Percentiles rank a stretch among this genome's conserved stretches.
These are phyloP conservation scores for Tamandua tetradactyla DNA, from an alignment of 2,797 vertebrate species.

Conservation along the genomic window DNA sequence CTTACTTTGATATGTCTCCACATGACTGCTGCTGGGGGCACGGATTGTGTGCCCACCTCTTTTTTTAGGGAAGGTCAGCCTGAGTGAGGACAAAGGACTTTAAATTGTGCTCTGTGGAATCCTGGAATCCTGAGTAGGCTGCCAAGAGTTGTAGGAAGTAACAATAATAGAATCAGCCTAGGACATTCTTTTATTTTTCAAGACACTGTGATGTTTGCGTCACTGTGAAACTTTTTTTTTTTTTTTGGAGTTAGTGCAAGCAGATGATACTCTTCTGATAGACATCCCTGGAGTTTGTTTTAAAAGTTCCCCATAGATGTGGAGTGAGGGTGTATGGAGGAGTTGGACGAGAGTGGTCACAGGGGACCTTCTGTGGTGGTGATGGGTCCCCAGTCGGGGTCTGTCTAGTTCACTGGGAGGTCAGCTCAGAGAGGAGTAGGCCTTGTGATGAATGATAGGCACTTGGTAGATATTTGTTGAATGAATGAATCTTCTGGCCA, in stretches of 20 bases:
- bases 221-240: slow-evolving; percentile 52
- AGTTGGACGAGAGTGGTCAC: not conserved
- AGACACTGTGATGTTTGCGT: slow-evolving; percentile 25
- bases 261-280: not conserved
- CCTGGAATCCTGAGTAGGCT: slow-evolving; percentile 47
- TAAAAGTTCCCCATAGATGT: not conserved
- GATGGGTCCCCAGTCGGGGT: not conserved
- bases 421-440: not conserved
- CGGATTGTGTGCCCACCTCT: slow-evolving; percentile 20
- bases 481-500: not conserved
- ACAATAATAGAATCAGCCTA: slow-evolving; percentile 43
- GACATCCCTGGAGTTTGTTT: not conserved
- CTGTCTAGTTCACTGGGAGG: not conserved
- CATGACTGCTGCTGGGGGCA: slow-evolving; percentile 48
- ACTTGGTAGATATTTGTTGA: not conserved
- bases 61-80: slow-evolving; percentile 69
- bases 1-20: slow-evolving; percentile 71
- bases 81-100: slow-evolving; percentile 67
- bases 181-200: slow-evolving; percentile 51
- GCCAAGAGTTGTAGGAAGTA: slow-evolving; percentile 62
- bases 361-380: not conserved
- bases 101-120: slow-evolving; percentile 69
- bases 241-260: slow-evolving; percentile 55
- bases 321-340: not conserved
- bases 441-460: not conserved